Conservation (phyloP, 2,797 vertebrate species). For the Ptychadena robeensis region DNA sequence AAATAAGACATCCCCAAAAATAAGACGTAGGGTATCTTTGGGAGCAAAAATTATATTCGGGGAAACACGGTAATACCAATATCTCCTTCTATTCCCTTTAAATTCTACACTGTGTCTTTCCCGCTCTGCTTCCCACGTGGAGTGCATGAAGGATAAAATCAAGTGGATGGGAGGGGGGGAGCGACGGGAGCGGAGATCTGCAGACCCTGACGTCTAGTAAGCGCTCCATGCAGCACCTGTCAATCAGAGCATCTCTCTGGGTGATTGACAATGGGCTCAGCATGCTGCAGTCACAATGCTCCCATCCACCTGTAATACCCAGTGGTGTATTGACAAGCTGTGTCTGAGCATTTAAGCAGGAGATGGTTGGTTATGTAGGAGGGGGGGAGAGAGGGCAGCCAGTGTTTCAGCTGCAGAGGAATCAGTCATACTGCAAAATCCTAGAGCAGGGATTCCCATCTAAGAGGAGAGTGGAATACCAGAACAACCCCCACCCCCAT, state of each 20-base stretch:
- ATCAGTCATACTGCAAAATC: constrained; percentile 37
- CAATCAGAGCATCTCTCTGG: not conserved
- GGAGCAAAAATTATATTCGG: too few species aligned
- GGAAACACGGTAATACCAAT: too few species aligned
- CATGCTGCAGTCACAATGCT: not conserved
- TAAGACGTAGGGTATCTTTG: too few species aligned
- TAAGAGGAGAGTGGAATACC: constrained; percentile 38
- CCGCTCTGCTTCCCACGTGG: constrained; percentile 45
- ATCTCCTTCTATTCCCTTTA: too few species aligned
- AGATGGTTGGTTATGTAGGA: not conserved
- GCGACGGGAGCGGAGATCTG: not conserved
- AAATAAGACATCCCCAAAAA: too few species aligned
- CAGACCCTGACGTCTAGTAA: not conserved
- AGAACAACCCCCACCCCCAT: constrained; percentile 32
- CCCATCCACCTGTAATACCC: not conserved
- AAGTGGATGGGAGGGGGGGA: constrained; percentile 10
- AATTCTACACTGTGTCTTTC: constrained; percentile 10
- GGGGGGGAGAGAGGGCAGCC: not conserved
- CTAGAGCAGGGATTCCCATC: constrained; percentile 52
- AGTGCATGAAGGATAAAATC: constrained; percentile 27
- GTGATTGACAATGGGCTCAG: not conserved
- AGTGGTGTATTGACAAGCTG: not conserved
- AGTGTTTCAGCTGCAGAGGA: constrained; percentile 2
- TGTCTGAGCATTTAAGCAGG: not conserved
- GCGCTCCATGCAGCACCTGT: not conserved